Evolutionary conservation across 2,113 vertebrate species (phyloP).

Genomic region (Mugil cephalus): DNA sequence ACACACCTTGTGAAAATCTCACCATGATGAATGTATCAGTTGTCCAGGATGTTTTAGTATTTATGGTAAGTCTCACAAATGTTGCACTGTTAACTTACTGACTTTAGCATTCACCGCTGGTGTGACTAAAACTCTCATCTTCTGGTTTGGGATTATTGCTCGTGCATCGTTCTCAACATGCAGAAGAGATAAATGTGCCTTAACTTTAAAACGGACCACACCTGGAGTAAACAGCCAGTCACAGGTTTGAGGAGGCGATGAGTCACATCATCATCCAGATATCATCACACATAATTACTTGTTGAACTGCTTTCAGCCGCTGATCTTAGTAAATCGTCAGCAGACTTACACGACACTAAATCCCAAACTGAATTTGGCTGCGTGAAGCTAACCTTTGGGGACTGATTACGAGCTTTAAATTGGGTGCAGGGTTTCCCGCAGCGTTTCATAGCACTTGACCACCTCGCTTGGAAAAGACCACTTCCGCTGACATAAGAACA

Average conservation of each 20-base stretch:
- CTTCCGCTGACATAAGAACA: not conserved
- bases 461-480: not conserved
- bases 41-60: slow-evolving; percentile 1
- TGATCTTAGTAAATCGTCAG: not conserved
- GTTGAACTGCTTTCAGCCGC: not conserved
- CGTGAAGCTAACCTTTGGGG: slow-evolving; percentile 21
- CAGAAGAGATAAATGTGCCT: not conserved
- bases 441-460: not conserved
- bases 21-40: slow-evolving; percentile 5
- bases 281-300: slow-evolving; percentile 38
- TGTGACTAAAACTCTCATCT: not conserved
- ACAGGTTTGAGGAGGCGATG: slow-evolving; percentile 7
- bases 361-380: slow-evolving; percentile 11
- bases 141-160: not conserved
- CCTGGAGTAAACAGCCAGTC: slow-evolving; percentile 1
- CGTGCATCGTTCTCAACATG: not conserved
- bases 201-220: slow-evolving; percentile 3
- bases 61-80: slow-evolving; percentile 7
- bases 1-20: not conserved
- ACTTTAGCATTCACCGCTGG: too few relatives aligned
- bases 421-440: not conserved
- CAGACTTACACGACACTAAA: slow-evolving; percentile 2
- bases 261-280: slow-evolving; percentile 32
- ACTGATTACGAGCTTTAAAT: slow-evolving; percentile 4
- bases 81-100: slow-evolving; percentile 5